Base-by-base conservation (phyloP, 2,888 invertebrate species). In the Cephalotes varians region DNA sequence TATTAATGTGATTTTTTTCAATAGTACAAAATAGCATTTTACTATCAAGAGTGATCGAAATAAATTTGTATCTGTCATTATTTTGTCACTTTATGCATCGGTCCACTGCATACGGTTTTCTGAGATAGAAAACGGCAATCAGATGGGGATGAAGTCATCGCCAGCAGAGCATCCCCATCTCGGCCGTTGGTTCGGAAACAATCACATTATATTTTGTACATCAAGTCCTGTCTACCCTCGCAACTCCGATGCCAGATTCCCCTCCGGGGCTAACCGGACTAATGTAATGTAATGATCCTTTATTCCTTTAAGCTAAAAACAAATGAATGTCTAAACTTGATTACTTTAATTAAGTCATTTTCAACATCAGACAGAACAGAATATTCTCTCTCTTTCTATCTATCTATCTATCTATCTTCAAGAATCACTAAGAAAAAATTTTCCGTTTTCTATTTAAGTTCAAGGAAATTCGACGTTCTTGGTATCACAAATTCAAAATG, bases 131-230 rank as follows among this genome's bases (percentile, higher is more conserved):
- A 88, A 87, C 69, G 86, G 79, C 80, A 85, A 91, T 89, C 82
- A 83, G 85, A 83, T 84, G 90, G 90, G 92, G 90, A 94, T 94
- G 91, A 93, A 94, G 93, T 93, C 93, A 93, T 94, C 93, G 87
- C 76, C 69, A 82, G 62, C 73, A 79, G 85, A 90, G 81, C 89
- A 85, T 85, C 91, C 91, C 91, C 87, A 76, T 69, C 73, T 77
- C 82, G 83, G 34, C 86, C 92, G 91, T 88, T 93, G 92, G 91
- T 87, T 93, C 87, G 94, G 94, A 94, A 94, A 94, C 94, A 94
- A 94, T 94, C 94, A 94, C 94, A 94, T 94, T 94, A 94, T 86
- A 90, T 88, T 88, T 90, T 83, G 90, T 88, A 90, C 91, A 89
- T 91, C 91, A 87, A 91, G 87, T 90, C 86, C 85, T 81, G 83